Evolutionary conservation across 2,113 vertebrate species (phyloP), one percentile per base, ranked within the genome.

Genomic region (Pangasianodon gigas): DNA sequence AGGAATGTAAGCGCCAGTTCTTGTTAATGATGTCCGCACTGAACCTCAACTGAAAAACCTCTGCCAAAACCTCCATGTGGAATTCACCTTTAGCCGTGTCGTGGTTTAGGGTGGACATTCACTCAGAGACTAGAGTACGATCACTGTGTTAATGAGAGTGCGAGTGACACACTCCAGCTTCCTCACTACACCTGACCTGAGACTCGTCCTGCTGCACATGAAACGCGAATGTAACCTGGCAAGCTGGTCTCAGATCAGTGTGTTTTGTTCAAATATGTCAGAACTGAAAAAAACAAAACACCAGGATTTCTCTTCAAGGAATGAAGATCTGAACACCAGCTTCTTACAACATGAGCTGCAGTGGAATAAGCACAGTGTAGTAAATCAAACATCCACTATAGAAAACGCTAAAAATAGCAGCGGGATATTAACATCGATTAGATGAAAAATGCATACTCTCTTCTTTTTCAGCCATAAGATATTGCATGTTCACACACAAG

Each of bases 71-170:
- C 60, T 18, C 48, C 71, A 71, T 74, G 69, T 85, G 85, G 71
- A 75, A 69, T 87, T 79, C 11, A 44, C 48, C 74, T 79, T 85
- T 81, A 74, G 74, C 41, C 29, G 21, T 83, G 77, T 85, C 6
- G 1, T 18, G 44, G 52, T 71, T 82, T n/a, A 5, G 4, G 46
- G 21, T 21, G 48, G 77, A 84, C 51, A 69, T 81, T 52, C 77
- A 88, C 54, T 80, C 7, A 32, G 79, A 69, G 79, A 83, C 75
- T 48, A 11, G n/a, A 26, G 80, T 62, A 65, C n/a, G 26, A 86
- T 82, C 87, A 65, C 41, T 32, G 85, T 52, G 52, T 88, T 83
- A 88, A 82, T 51, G 85, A 89, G 77, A 48, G 52, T 24, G 52
- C 21, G 85, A 71, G 56, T 88, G 74, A 88, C 62, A 52, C 88